Evolutionary conservation across 1,140 invertebrate species (phyloP), one percentile per base, ranked within the genome.

Genomic region (Caenorhabditis inopinata): DNA sequence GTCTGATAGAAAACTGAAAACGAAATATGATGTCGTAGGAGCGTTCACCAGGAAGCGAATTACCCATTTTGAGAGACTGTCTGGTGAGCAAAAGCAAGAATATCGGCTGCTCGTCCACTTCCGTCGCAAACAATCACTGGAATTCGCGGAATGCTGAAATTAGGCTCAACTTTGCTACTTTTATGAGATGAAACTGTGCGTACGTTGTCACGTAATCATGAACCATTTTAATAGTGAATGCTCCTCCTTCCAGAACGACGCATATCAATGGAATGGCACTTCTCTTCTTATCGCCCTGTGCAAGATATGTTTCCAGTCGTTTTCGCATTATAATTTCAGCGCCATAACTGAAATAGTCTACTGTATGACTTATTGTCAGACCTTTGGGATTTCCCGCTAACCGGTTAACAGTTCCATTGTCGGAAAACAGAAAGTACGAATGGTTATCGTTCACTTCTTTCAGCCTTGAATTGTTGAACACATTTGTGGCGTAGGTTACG

Each of bases 81-180:
- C 93, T 96, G 95, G 90, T 97, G 95, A 84, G 95, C 94, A 89
- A 97, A 97, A 79, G 96, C 94, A 74, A 99, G 92, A 49, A 98
- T 92, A 91, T 99, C 96, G 32, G 96, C 95, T 6, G 96, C 95
- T 85, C 96, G 91, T 21, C 96, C 96, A 77, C 95, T 97, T 7
- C 96, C 96, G 91, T 97, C 96, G 89, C 95, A 97, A 38, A 98
- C 93, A 21, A 99, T 95, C 14, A 99, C 95, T 0, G 96, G 96
- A 16, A 98, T 94, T 3, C 94, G 94, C 1, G 95, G 95, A 75
- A 82, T 53, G 25, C 85, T 86, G 32, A 23, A 75, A 79, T n/a
- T n/a, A n/a, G n/a, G n/a, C n/a, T n/a, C n/a, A 23, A 42, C 6
- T 9, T 42, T 42, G 14, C 38, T 23, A 4, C 14, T 21, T 9